phyloP scores from a whole-genome alignment of 2,888 invertebrate species.

The Papilio elwesi region DNA sequence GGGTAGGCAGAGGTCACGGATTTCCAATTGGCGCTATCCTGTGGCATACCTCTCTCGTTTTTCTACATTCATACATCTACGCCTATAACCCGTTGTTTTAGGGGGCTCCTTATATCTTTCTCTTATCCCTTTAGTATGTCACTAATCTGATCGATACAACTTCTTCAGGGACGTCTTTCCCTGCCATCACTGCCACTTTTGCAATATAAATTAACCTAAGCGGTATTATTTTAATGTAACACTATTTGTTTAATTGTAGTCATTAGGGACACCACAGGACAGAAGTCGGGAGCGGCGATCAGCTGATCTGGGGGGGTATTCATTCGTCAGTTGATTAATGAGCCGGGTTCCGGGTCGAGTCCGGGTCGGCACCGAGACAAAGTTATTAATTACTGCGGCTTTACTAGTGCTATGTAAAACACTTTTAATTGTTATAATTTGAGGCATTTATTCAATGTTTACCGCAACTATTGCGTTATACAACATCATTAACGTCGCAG shows the following conservation, averaged over 20 bases:
- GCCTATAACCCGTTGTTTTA: too few relatives aligned
- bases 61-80: too few relatives aligned
- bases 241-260: conserved; percentile 23
- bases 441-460: not conserved
- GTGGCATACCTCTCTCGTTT: too few relatives aligned
- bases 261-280: conserved; percentile 11
- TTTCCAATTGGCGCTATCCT: too few relatives aligned
- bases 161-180: too few relatives aligned
- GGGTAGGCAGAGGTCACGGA: too few relatives aligned
- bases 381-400: not conserved
- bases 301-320: conserved; percentile 7
- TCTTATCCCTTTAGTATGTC: too few relatives aligned
- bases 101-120: too few relatives aligned
- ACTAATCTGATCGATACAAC: too few relatives aligned
- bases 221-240: too few relatives aligned
- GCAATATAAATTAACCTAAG: too few relatives aligned
- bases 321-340: conserved; percentile 15
- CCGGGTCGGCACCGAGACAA: not conserved
- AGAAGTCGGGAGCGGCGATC: not conserved
- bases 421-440: not conserved
- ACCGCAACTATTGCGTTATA: not conserved
- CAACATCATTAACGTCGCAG: not conserved
- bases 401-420: not conserved
- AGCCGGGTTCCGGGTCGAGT: not conserved
- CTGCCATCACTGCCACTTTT: too few relatives aligned